A percentile compares a stretch with the other conserved stretches of the same genome.
phyloP scores from a whole-genome alignment of 2,797 vertebrate species.

The Sebastes itinus region DNA sequence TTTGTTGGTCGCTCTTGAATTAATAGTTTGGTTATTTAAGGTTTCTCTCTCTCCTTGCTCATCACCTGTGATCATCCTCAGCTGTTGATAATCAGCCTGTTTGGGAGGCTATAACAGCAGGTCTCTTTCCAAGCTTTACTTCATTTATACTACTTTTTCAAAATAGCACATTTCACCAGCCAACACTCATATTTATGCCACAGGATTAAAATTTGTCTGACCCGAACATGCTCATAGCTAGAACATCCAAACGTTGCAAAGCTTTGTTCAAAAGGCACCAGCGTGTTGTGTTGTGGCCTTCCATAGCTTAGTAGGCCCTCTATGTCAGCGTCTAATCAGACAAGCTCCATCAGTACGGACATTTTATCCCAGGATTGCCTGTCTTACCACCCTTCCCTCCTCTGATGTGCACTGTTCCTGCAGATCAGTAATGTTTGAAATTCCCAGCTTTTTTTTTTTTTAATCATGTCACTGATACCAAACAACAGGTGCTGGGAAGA shows the following conservation, averaged over 20 bases:
- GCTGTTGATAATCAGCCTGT: too few relatives aligned
- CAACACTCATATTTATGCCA: background rate
- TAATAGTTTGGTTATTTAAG: too few relatives aligned
- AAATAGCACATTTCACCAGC: background rate
- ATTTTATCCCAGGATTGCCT: background rate
- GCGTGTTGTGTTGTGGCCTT: background rate
- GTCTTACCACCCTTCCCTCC: background rate
- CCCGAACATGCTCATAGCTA: background rate
- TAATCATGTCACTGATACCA: constrained; percentile 46
- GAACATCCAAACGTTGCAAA: background rate
- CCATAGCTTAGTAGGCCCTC: background rate
- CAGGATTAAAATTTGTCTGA: background rate
- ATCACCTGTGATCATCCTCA: too few relatives aligned
- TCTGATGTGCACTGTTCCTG: background rate
- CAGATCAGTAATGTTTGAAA: constrained; percentile 7
- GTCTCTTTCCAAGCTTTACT: too few relatives aligned
- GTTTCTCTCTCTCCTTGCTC: too few relatives aligned
- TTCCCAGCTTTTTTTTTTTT: constrained; percentile 13
- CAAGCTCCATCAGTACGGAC: constrained; percentile 33
- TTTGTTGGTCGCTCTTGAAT: too few relatives aligned
- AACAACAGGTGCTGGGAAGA: constrained; percentile 51
- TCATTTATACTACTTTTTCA: background rate
- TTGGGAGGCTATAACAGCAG: too few relatives aligned
- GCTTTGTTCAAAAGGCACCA: background rate
- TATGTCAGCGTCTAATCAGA: background rate